A percentile compares a stretch with the other conserved stretches of the same genome.
Conservation (phyloP, 2,888 invertebrate species). For the Lathronympha strigana region DNA sequence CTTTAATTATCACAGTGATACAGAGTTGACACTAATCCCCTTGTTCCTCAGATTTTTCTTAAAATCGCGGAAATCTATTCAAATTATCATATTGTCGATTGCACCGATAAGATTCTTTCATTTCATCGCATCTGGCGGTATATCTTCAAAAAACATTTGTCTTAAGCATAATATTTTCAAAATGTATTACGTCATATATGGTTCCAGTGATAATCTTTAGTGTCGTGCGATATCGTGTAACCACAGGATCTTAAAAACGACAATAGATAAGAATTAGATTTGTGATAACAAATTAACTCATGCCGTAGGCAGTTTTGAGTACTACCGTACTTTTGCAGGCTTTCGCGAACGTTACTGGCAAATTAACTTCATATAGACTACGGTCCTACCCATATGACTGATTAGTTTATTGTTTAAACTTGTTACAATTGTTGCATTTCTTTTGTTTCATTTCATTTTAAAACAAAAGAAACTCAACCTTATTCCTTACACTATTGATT, state of each 20-base stretch:
- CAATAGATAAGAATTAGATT: not conserved
- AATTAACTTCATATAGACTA: no score
- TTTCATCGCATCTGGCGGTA: constrained; percentile 15
- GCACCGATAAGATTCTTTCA: constrained; percentile 14
- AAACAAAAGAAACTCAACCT: no score
- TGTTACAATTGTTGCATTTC: no score
- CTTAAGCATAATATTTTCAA: not conserved
- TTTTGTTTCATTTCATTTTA: no score
- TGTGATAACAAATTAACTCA: no score
- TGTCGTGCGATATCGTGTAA: not conserved
- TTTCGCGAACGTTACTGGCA: no score
- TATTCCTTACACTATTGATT: no score
- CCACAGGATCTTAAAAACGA: not conserved
- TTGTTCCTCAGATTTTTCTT: constrained; percentile 39
- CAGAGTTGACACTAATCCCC: constrained; percentile 35
- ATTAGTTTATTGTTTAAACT: no score
- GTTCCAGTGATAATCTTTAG: not conserved
- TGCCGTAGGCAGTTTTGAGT: no score
- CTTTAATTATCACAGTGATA: constrained; percentile 16
- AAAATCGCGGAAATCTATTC: not conserved
- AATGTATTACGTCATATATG: constrained; percentile 29
- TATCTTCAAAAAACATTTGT: not conserved
- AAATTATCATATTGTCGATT: not conserved
- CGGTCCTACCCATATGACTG: no score
- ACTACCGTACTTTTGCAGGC: no score